Evolutionary conservation across 1,140 invertebrate species (phyloP).

Genomic region (Pemphigus obesinymphae): DNA sequence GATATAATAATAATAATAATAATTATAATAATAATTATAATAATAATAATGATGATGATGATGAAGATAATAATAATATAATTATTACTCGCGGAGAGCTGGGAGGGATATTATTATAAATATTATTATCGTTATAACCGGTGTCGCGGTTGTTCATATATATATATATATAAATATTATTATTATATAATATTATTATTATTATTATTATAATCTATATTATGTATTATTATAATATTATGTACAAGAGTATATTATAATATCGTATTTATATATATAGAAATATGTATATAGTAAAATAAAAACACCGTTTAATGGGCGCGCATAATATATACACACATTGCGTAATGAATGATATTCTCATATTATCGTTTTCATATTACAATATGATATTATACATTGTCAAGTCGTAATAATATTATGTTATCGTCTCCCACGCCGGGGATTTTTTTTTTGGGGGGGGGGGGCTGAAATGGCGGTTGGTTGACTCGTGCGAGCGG

Average conservation of each 20-base stretch:
- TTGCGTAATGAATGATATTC: background rate
- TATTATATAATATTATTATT: too few relatives aligned
- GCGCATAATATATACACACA: background rate
- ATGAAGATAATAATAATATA: background rate
- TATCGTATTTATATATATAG: background rate
- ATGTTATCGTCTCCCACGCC: too few relatives aligned
- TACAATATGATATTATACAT: too few relatives aligned
- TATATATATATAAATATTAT: background rate
- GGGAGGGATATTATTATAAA: slow-evolving; percentile 5
- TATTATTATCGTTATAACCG: background rate
- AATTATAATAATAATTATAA: background rate
- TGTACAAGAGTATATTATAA: background rate
- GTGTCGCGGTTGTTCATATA: background rate
- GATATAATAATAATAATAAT: background rate
- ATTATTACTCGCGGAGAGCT: background rate
- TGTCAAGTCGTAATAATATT: too few relatives aligned
- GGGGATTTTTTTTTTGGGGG: background rate
- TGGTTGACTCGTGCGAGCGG: background rate
- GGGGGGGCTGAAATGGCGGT: background rate
- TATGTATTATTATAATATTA: too few relatives aligned
- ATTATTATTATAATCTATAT: too few relatives aligned
- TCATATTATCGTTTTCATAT: background rate
- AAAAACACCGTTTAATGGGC: background rate
- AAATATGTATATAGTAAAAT: slow-evolving; percentile 19
- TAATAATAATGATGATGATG: background rate